Evolutionary conservation across 1,140 invertebrate species (phyloP).

Genomic region (Formica exsecta): DNA sequence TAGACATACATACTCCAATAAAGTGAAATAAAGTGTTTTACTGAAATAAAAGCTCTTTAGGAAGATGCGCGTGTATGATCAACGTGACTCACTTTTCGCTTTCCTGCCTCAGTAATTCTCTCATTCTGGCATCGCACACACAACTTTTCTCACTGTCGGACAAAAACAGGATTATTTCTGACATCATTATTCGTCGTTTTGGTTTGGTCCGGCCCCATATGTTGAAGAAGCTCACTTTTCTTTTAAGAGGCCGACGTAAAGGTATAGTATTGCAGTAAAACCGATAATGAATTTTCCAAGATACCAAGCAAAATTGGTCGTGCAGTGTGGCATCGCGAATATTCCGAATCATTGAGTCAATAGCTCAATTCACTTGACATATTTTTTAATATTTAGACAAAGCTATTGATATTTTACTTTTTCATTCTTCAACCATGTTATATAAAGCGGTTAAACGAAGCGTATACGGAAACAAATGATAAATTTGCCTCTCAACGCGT

Average conservation of each 20-base stretch:
- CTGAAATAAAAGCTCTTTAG: conserved; percentile 38
- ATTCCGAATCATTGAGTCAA: neutral
- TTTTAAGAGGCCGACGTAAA: conserved; percentile 77
- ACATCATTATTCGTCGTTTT: neutral
- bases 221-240: conserved; percentile 69
- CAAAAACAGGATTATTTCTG: conserved; percentile 17
- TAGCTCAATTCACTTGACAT: neutral
- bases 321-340: conserved; percentile 77
- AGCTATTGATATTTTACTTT: neutral
- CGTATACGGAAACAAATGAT: conserved; percentile 34
- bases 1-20: neutral
- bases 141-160: conserved; percentile 67
- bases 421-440: neutral
- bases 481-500: neutral
- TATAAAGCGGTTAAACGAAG: neutral
- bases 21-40: neutral
- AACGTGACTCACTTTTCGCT: conserved; percentile 75
- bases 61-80: conserved; percentile 64
- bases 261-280: conserved; percentile 76
- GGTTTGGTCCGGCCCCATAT: neutral
- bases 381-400: neutral
- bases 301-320: conserved; percentile 77
- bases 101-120: conserved; percentile 42
- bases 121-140: conserved; percentile 59
- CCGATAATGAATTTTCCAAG: conserved; percentile 79